Conservation (phyloP, 2,797 vertebrate species). For the Momotus momota region DNA sequence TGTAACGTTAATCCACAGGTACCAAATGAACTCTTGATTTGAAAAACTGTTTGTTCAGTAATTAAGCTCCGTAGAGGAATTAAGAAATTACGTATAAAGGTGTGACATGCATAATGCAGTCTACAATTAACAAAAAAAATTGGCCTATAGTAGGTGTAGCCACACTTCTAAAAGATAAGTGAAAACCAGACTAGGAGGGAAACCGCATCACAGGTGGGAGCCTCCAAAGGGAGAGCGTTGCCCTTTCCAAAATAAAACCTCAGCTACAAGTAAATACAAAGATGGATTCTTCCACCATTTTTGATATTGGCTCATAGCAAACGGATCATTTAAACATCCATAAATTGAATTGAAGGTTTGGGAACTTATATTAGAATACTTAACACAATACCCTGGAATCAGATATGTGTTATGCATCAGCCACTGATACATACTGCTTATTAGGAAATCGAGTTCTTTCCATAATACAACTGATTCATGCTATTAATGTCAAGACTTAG, state of each 20-base stretch:
- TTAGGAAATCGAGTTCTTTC: background rate
- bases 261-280: background rate
- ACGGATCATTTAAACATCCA: background rate
- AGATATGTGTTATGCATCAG: background rate
- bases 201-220: background rate
- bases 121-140: background rate
- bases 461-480: background rate
- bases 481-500: background rate
- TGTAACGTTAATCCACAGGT: background rate
- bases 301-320: background rate
- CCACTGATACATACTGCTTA: background rate
- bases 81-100: background rate
- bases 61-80: background rate
- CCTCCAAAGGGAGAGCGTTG: background rate
- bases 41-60: background rate
- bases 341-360: background rate
- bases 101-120: background rate
- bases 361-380: background rate
- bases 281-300: background rate
- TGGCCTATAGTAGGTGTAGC: background rate
- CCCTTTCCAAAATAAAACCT: slow-evolving; percentile 7
- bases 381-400: background rate
- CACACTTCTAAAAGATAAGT: background rate
- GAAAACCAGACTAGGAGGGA: background rate
- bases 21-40: background rate